Evolutionary conservation across 2,113 vertebrate species (phyloP).

Genomic region (Indicator indicator): DNA sequence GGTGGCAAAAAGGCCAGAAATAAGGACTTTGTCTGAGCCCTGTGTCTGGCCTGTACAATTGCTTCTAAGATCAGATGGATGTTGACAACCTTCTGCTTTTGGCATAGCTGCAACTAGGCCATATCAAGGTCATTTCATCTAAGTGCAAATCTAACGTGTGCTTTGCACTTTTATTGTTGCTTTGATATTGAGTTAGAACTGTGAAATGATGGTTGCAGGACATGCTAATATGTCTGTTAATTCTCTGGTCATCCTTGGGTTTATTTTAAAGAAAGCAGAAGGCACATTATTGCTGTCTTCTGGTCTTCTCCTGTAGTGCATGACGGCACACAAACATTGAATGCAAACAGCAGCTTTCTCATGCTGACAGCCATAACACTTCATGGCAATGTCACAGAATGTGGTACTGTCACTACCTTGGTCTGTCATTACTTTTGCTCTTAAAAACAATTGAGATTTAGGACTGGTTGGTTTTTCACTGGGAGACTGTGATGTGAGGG

Average conservation of each 20-base stretch:
- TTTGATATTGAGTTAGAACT: slow-evolving; percentile 10
- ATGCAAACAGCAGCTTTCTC: not conserved
- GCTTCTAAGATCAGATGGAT: not conserved
- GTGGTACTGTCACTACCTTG: not conserved
- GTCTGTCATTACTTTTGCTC: not conserved
- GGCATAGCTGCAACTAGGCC: not conserved
- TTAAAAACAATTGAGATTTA: not conserved
- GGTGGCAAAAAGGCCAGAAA: not conserved
- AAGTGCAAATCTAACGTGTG: too few relatives aligned
- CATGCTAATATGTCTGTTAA: not conserved
- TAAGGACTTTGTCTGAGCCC: not conserved
- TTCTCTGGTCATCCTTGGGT: not conserved
- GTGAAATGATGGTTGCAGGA: not conserved
- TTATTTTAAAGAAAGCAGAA: not conserved
- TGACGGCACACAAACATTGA: accelerated
- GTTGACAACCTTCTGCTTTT: not conserved
- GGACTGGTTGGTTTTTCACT: not conserved
- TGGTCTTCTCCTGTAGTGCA: not conserved
- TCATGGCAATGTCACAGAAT: not conserved
- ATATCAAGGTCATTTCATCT: not conserved
- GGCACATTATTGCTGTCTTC: not conserved
- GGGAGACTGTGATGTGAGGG: not conserved
- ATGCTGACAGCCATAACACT: not conserved
- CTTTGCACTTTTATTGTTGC: not conserved
- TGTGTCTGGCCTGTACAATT: not conserved